Conservation (phyloP, 2,888 invertebrate species). For the Poecilus cupreus region DNA sequence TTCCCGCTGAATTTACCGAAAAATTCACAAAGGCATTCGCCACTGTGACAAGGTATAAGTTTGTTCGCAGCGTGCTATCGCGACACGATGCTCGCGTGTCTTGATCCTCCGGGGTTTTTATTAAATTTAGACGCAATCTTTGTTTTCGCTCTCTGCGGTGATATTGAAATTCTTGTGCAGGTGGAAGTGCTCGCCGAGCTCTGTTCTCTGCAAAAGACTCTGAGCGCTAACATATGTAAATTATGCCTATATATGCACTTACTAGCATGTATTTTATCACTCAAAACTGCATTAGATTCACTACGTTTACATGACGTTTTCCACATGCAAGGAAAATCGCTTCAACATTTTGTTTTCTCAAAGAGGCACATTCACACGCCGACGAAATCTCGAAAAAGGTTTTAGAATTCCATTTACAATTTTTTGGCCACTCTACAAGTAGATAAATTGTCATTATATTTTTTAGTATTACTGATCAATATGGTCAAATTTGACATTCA, state of each 20-base stretch:
- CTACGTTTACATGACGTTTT: neutral
- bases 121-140: conserved; percentile 36
- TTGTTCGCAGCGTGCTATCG: neutral
- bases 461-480: no score
- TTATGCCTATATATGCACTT: conserved; percentile 22
- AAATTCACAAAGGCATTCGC: neutral
- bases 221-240: conserved; percentile 28
- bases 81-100: neutral
- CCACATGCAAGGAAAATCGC: neutral
- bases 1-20: no score
- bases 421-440: no score
- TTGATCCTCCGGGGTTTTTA: conserved; percentile 28
- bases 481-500: no score
- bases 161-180: conserved; percentile 36
- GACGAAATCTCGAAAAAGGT: neutral
- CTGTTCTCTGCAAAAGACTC: neutral
- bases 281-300: conserved; percentile 26
- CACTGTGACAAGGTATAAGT: conserved; percentile 7
- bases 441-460: no score
- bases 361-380: no score
- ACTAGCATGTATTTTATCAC: conserved; percentile 35
- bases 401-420: no score
- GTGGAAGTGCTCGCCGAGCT: neutral
- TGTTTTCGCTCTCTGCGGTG: conserved; percentile 24
- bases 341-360: neutral